Conservation (phyloP, 2,888 invertebrate species). For the Disparrhopalites patrizii region DNA sequence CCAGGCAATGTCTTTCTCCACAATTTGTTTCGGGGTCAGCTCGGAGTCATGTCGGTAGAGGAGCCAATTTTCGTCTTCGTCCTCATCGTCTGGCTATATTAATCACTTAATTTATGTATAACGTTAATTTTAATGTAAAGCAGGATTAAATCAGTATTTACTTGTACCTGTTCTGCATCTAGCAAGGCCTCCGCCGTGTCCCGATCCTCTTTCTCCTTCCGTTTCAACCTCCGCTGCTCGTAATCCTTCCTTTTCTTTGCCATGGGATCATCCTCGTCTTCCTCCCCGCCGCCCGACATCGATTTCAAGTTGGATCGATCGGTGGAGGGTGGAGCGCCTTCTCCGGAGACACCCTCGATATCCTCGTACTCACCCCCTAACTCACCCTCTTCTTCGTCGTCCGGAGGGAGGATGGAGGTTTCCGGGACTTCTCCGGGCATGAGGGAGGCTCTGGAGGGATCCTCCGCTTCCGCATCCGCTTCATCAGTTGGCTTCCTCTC, state of each 20-base stretch:
- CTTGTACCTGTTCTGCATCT: slow-evolving; percentile 25
- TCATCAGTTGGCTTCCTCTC: too few relatives aligned
- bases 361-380: slow-evolving; percentile 13
- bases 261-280: slow-evolving; percentile 14
- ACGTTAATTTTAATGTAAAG: too few relatives aligned
- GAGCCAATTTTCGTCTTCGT: slow-evolving; percentile 8
- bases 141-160: too few relatives aligned
- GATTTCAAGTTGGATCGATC: slow-evolving; percentile 24
- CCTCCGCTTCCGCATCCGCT: too few relatives aligned
- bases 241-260: slow-evolving; percentile 3
- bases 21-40: slow-evolving; percentile 27
- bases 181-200: neutral
- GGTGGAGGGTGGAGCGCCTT: slow-evolving; percentile 3
- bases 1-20: slow-evolving; percentile 33
- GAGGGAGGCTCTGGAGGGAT: too few relatives aligned
- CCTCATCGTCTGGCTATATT: slow-evolving; percentile 9
- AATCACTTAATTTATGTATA: too few relatives aligned
- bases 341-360: neutral
- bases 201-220: neutral
- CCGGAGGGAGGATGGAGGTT: neutral
- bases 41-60: slow-evolving; percentile 29
- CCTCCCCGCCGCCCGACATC: slow-evolving; percentile 22
- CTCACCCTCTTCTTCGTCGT: slow-evolving; percentile 20
- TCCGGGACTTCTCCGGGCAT: too few relatives aligned
- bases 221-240: neutral